Percentiles rank a stretch among this genome's conserved stretches.
phyloP scores from a whole-genome alignment of 2,113 vertebrate genomes.

The Xyrauchen texanus region DNA sequence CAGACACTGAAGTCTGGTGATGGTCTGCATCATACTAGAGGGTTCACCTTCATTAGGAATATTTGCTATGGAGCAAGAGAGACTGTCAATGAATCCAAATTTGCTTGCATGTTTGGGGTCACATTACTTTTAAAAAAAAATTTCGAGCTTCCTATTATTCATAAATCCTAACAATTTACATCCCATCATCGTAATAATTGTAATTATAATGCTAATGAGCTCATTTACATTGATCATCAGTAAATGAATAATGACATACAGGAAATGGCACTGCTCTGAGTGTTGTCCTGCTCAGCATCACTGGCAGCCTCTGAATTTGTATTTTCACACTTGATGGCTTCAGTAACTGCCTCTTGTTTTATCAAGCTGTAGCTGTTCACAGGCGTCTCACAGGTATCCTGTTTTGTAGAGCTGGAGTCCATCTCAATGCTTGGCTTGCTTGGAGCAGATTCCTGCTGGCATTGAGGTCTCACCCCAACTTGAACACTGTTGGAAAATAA shows the following conservation, averaged over 20 bases:
- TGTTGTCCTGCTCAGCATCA: slow-evolving; percentile 72
- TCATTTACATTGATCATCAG: background rate
- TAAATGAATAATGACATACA: slow-evolving; percentile 47
- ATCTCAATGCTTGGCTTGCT: slow-evolving; percentile 69
- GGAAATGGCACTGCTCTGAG: slow-evolving; percentile 72
- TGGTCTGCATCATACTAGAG: slow-evolving; percentile 69
- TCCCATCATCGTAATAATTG: background rate
- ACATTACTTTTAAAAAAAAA: no score
- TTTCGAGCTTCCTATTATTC: background rate
- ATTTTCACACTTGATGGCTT: slow-evolving; percentile 67
- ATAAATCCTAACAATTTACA: background rate
- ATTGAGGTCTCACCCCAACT: slow-evolving; percentile 65
- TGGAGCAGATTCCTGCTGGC: slow-evolving; percentile 65
- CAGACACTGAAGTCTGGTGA: slow-evolving; percentile 75
- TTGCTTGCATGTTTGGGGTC: no score
- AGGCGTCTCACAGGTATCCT: slow-evolving; percentile 18
- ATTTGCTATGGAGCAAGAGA: slow-evolving; percentile 39
- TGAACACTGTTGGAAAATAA: slow-evolving; percentile 11
- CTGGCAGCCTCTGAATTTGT: slow-evolving; percentile 53
- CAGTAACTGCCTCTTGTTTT: slow-evolving; percentile 70
- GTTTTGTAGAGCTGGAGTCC: slow-evolving; percentile 71
- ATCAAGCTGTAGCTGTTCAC: slow-evolving; percentile 53
- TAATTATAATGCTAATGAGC: no score
- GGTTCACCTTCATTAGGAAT: slow-evolving; percentile 62
- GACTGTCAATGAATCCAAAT: no score